Evolutionary conservation across 1,140 invertebrate genomes (phyloP).

Genomic region (Drosophila repleta): DNA sequence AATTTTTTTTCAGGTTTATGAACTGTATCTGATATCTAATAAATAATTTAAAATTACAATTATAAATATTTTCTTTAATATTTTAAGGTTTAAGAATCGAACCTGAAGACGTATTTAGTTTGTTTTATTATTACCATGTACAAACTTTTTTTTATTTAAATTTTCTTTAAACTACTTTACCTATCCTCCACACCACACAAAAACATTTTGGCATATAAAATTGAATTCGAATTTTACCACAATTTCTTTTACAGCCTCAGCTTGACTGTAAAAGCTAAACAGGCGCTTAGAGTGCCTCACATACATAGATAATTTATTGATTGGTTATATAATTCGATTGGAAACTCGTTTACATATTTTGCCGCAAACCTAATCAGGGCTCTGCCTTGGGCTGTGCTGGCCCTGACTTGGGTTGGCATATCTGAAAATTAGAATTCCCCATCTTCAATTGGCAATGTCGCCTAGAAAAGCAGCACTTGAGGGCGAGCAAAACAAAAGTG

Average conservation of each 20-base stretch:
- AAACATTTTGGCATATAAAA: background rate
- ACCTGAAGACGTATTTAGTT: no score
- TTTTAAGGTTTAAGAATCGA: no score
- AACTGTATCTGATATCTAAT: no score
- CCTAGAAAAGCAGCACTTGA: slow-evolving; percentile 4
- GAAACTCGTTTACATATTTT: slow-evolving; percentile 9
- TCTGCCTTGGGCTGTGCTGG: slow-evolving; percentile 8
- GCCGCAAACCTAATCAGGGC: slow-evolving; percentile 3
- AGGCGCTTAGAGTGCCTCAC: no score
- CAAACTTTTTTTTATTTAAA: no score
- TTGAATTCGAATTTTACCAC: background rate
- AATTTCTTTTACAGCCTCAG: background rate
- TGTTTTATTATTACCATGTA: no score
- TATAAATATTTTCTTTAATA: no score
- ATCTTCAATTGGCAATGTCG: slow-evolving; percentile 25
- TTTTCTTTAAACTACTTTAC: no score
- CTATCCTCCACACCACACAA: no score
- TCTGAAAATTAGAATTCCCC: slow-evolving; percentile 12
- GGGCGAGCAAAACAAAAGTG: slow-evolving; percentile 27
- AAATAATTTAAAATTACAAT: no score
- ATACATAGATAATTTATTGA: slow-evolving; percentile 19
- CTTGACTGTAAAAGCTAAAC: background rate
- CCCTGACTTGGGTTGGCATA: background rate
- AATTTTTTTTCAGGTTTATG: no score
- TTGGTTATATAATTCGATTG: slow-evolving; percentile 2